Conservation (phyloP, 2,888 invertebrate genomes). For the Periphyllus acericola region DNA sequence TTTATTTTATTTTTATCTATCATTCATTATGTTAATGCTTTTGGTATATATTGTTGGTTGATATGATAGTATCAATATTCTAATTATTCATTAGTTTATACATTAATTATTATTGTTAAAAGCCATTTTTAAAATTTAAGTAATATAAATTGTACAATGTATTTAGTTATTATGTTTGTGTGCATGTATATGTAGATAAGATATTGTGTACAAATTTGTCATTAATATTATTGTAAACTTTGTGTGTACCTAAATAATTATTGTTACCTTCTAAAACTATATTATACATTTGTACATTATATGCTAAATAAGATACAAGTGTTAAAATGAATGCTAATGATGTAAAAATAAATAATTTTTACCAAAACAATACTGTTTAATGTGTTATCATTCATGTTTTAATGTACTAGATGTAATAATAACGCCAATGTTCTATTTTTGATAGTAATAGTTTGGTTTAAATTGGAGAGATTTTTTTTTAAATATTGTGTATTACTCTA, state of each 20-base stretch:
- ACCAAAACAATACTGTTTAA: background rate
- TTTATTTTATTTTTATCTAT: background rate
- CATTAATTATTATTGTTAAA: background rate
- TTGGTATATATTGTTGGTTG: conserved; percentile 8
- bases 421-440: too few relatives aligned
- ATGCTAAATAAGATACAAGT: background rate
- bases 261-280: conserved; percentile 5
- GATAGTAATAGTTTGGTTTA: too few relatives aligned
- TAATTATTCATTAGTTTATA: conserved; percentile 4
- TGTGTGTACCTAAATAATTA: background rate
- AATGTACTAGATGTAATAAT: background rate
- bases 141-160: background rate
- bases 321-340: background rate
- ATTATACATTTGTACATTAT: conserved; percentile 2
- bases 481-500: too few relatives aligned
- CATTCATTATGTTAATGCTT: background rate
- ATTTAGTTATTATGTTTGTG: background rate
- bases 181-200: background rate
- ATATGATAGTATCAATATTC: conserved; percentile 5
- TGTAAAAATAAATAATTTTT: conserved; percentile 5
- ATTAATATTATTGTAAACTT: background rate
- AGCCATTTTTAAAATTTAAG: background rate
- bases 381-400: background rate
- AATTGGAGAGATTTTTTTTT: too few relatives aligned
- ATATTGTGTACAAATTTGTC: background rate